A percentile compares a stretch with the other conserved stretches of the same genome.
These are phyloP conservation scores for Lethocerus indicus DNA, from an alignment of 1,140 invertebrate species.

Conservation along the genomic window DNA sequence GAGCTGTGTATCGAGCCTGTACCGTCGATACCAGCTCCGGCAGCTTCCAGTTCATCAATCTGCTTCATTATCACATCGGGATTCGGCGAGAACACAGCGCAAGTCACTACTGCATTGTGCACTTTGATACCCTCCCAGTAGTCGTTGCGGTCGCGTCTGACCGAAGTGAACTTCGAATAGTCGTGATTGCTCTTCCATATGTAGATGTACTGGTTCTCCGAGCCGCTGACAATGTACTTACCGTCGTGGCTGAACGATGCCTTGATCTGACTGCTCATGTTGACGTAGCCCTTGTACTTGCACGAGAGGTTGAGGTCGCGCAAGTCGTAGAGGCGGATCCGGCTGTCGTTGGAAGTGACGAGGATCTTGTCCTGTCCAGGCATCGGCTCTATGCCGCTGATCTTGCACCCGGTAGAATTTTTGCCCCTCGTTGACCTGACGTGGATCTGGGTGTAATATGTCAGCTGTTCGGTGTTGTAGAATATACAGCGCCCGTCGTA, in stretches of 20 bases:
- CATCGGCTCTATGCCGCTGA: conserved; percentile 94
- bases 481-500: conserved; percentile 98
- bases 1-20: not conserved
- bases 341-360: conserved; percentile 95
- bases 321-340: conserved; percentile 93
- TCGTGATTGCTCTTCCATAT: conserved; percentile 95
- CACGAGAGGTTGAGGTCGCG: conserved; percentile 87
- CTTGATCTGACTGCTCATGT: conserved; percentile 93
- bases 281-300: conserved; percentile 89
- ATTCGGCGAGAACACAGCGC: conserved; percentile 93
- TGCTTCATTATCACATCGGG: conserved; percentile 76
- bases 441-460: conserved; percentile 95
- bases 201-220: conserved; percentile 95
- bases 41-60: conserved; percentile 37
- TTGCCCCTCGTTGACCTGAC: conserved; percentile 87
- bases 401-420: conserved; percentile 86
- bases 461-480: conserved; percentile 93
- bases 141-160: conserved; percentile 83
- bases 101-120: conserved; percentile 90
- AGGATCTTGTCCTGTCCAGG: conserved; percentile 92
- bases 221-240: conserved; percentile 92
- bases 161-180: conserved; percentile 88
- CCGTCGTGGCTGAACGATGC: conserved; percentile 93
- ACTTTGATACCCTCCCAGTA: conserved; percentile 98
- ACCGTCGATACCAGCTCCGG: conserved; percentile 7